phyloP scores from a whole-genome alignment of 1,140 invertebrate species.

The Venturia canescens region DNA sequence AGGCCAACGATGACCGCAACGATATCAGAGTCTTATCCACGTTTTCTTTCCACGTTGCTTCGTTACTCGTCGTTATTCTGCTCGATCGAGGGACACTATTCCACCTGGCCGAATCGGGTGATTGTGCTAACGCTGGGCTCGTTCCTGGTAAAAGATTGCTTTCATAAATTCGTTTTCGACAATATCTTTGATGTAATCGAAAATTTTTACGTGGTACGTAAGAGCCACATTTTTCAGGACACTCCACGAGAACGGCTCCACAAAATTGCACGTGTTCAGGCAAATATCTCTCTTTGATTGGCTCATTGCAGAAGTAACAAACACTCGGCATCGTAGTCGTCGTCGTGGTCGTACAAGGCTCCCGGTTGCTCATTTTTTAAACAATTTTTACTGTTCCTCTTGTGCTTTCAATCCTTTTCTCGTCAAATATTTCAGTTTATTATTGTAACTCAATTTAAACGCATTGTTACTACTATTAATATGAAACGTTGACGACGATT shows the following conservation, averaged over 20 bases:
- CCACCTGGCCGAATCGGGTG: not conserved
- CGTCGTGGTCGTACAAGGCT: not conserved
- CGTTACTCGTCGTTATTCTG: constrained; percentile 24
- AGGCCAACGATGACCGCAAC: constrained; percentile 56
- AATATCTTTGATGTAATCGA: constrained; percentile 79
- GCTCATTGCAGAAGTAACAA: constrained; percentile 82
- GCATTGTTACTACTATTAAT: not conserved
- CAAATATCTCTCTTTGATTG: constrained; percentile 77
- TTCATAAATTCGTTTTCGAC: constrained; percentile 56
- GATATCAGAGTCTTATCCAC: constrained; percentile 60
- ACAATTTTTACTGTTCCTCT: not conserved
- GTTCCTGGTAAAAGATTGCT: constrained; percentile 13
- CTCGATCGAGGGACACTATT: constrained; percentile 37
- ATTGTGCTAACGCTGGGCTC: too few species aligned
- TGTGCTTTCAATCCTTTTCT: too few species aligned
- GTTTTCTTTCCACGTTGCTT: constrained; percentile 61
- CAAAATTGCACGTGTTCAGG: constrained; percentile 82
- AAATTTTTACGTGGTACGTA: constrained; percentile 81
- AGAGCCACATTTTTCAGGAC: constrained; percentile 81
- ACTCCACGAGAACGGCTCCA: constrained; percentile 82
- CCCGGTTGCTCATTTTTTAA: constrained; percentile 54
- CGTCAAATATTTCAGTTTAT: not conserved
- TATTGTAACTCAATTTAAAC: not conserved
- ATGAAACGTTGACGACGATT: not conserved
- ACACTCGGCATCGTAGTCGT: constrained; percentile 53